phyloP scores from a whole-genome alignment of 2,113 vertebrate species.

The Microcebus murinus region DNA sequence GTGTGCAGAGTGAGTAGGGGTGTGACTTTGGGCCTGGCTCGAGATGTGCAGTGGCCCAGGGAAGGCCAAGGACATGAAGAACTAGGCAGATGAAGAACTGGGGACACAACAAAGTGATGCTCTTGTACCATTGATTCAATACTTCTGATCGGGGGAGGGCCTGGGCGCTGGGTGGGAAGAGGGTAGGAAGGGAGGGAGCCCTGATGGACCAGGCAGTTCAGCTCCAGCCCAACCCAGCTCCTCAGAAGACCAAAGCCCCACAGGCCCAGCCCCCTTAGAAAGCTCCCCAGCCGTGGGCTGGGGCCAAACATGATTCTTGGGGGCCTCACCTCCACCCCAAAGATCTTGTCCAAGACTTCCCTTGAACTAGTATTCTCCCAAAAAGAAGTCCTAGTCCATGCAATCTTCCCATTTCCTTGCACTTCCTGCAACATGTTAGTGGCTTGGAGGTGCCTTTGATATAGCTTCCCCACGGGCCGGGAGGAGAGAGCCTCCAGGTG shows the following conservation, averaged over 20 bases:
- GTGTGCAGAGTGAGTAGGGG: not conserved
- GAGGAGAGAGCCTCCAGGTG: not conserved
- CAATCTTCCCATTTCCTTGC: not conserved
- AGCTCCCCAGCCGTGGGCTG: too few relatives aligned
- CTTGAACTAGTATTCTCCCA: not conserved
- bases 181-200: not conserved
- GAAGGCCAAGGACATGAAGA: not conserved
- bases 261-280: not conserved
- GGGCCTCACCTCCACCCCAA: not conserved
- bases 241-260: not conserved
- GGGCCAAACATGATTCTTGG: fast-evolving
- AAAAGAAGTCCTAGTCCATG: not conserved
- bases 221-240: not conserved
- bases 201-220: too few relatives aligned
- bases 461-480: fast-evolving
- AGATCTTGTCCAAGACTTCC: not conserved
- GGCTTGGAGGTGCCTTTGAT: not conserved
- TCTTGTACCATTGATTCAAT: not conserved
- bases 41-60: not conserved
- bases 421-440: not conserved
- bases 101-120: not conserved
- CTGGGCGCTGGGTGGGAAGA: not conserved
- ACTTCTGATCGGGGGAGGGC: not conserved
- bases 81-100: not conserved
- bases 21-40: not conserved